Percentiles rank a stretch among this genome's conserved stretches.
Conservation (phyloP, 1,140 invertebrate genomes). For the Anadara kagoshimensis region DNA sequence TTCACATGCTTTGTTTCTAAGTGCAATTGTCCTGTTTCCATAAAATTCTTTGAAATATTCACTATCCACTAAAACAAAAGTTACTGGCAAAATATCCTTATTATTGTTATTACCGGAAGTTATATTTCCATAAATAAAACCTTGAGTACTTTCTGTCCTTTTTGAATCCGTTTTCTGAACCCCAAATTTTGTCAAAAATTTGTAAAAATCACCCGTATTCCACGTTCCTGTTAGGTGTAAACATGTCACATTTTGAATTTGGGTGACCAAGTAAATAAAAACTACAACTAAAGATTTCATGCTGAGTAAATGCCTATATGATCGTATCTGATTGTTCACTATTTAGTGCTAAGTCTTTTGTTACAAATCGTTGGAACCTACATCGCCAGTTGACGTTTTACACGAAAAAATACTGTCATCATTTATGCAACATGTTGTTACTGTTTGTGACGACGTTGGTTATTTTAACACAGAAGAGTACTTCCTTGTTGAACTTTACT, state of each 20-base stretch:
- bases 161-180: constrained; percentile 96
- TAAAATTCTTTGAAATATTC: constrained; percentile 92
- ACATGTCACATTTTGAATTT: not conserved
- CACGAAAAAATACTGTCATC: too few species aligned
- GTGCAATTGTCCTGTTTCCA: constrained; percentile 81
- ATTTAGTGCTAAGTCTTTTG: too few species aligned
- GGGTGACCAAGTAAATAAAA: too few species aligned
- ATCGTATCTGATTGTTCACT: too few species aligned
- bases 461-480: too few species aligned
- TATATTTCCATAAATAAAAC: constrained; percentile 96
- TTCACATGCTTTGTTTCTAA: constrained; percentile 82
- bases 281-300: too few species aligned
- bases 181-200: constrained; percentile 95
- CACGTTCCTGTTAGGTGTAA: constrained; percentile 71
- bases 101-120: constrained; percentile 79
- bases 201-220: constrained; percentile 85
- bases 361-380: too few species aligned
- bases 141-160: constrained; percentile 86
- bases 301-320: too few species aligned
- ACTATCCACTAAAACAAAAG: constrained; percentile 90
- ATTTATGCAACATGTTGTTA: too few species aligned
- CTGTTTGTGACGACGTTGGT: too few species aligned
- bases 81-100: constrained; percentile 79
- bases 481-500: too few species aligned
- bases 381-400: too few species aligned